A percentile compares a stretch with the other conserved stretches of the same genome.
Conservation (phyloP, 2,113 vertebrate species). For the Istiophorus platypterus region DNA sequence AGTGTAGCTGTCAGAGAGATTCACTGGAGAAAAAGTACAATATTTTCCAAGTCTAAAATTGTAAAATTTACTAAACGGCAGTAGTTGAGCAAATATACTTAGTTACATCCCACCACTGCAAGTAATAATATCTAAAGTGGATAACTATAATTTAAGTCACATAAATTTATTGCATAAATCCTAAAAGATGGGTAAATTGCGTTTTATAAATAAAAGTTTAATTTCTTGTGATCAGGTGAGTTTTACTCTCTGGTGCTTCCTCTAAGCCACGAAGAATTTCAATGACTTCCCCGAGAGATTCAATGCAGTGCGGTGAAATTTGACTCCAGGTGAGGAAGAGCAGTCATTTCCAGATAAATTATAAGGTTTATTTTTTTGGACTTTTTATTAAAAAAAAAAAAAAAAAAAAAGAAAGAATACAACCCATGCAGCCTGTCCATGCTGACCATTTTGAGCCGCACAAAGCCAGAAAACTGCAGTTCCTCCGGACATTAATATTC, state of each 20-base stretch:
- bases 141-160: too few species aligned
- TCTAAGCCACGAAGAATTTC: neutral
- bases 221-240: neutral
- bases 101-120: too few species aligned
- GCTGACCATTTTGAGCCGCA: constrained; percentile 58
- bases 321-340: neutral
- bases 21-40: too few species aligned
- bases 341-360: constrained; percentile 21
- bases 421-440: constrained; percentile 37
- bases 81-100: too few species aligned
- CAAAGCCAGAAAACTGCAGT: constrained; percentile 56
- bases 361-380: constrained; percentile 23
- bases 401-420: too few species aligned
- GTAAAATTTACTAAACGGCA: too few species aligned
- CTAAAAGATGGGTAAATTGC: too few species aligned
- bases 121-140: too few species aligned
- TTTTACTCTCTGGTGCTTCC: neutral
- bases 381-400: too few species aligned
- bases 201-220: neutral
- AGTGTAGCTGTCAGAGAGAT: too few species aligned
- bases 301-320: neutral
- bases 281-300: neutral
- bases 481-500: constrained; percentile 81
- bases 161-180: too few species aligned
- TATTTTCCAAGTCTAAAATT: too few species aligned